phyloP scores from a whole-genome alignment of 2,888 invertebrate species.

The Cybosia mesomella region DNA sequence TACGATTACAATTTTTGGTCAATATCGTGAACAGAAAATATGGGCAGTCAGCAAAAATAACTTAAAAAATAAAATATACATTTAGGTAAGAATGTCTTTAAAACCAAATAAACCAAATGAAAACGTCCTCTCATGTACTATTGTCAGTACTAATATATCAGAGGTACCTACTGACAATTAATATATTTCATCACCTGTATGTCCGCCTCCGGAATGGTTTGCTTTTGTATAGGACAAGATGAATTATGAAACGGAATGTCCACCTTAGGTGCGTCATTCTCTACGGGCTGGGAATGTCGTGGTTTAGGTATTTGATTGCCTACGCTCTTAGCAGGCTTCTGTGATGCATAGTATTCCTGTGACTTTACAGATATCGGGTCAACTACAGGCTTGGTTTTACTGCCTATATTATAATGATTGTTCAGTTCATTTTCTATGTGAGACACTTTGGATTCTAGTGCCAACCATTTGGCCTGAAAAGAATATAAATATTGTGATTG shows the following conservation, averaged over 20 bases:
- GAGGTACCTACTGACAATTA: background rate
- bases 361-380: slow-evolving; percentile 80
- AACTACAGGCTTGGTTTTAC: slow-evolving; percentile 88
- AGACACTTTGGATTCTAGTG: slow-evolving; percentile 90
- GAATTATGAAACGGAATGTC: slow-evolving; percentile 68
- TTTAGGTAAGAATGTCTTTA: no score
- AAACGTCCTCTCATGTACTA: no score
- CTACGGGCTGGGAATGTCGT: slow-evolving; percentile 72
- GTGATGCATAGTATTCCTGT: slow-evolving; percentile 62
- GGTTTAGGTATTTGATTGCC: slow-evolving; percentile 52
- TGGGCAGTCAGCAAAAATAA: background rate
- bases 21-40: background rate
- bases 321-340: slow-evolving; percentile 48
- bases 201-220: slow-evolving; percentile 88
- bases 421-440: slow-evolving; percentile 90
- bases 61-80: background rate
- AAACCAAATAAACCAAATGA: background rate
- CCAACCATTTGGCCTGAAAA: slow-evolving; percentile 89
- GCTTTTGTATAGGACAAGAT: slow-evolving; percentile 86
- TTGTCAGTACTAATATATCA: no score
- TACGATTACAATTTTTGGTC: background rate
- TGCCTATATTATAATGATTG: slow-evolving; percentile 89
- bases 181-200: slow-evolving; percentile 86
- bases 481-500: background rate
- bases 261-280: slow-evolving; percentile 75